phyloP scores from a whole-genome alignment of 2,797 vertebrate genomes.

The Cyprinodon diabolis region DNA sequence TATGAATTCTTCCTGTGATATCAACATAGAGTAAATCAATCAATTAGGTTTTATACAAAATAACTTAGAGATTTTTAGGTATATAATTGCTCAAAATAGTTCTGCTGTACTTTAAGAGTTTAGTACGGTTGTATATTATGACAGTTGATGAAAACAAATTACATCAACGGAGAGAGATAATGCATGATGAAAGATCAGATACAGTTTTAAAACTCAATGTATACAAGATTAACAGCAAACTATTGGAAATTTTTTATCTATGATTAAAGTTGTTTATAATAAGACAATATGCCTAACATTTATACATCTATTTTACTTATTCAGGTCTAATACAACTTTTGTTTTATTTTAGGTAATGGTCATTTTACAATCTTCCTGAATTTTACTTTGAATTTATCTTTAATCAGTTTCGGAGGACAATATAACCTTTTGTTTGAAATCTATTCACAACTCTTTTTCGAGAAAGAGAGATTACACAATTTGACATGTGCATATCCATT shows the following conservation, averaged over 20 bases:
- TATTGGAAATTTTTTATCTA: not conserved
- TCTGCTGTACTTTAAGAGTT: not conserved
- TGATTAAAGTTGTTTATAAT: no score
- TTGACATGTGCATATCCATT: no score
- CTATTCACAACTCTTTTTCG: no score
- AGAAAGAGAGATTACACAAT: no score
- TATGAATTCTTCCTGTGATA: constrained; percentile 8
- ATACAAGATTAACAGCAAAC: not conserved
- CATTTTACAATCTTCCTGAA: no score
- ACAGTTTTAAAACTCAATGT: not conserved
- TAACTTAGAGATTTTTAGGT: not conserved
- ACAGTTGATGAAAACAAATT: not conserved
- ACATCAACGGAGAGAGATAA: not conserved
- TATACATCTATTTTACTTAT: no score
- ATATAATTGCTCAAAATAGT: not conserved
- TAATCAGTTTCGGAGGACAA: no score
- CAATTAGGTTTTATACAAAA: not conserved
- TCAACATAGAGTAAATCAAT: constrained; percentile 1
- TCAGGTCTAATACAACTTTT: not conserved
- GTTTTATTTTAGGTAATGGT: no score
- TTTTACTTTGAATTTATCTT: no score
- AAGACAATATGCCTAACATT: not conserved
- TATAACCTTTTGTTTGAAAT: no score
- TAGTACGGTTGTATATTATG: not conserved
- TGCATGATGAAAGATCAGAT: not conserved